Percentiles rank a stretch among this genome's conserved stretches.
These are phyloP conservation scores for Slavum lentiscoides DNA, from an alignment of 2,888 invertebrate species.

Conservation along the genomic window DNA sequence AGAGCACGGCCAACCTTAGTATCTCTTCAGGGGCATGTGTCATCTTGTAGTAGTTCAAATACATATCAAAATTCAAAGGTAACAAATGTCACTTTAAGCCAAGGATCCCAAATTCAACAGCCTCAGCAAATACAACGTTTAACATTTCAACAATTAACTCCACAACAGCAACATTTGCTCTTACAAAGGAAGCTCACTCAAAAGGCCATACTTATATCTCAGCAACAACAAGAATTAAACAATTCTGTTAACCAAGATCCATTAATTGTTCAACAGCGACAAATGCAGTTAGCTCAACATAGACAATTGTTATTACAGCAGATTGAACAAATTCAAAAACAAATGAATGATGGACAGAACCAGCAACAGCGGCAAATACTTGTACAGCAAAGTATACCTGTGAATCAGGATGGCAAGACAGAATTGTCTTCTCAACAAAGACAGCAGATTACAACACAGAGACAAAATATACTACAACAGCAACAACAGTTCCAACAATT, in stretches of 20 bases:
- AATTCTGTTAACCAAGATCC: constrained; percentile 54
- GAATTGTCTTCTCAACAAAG: constrained; percentile 54
- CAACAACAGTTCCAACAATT: constrained; percentile 55
- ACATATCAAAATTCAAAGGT: constrained; percentile 39
- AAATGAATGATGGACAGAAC: constrained; percentile 59
- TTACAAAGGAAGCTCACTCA: constrained; percentile 57
- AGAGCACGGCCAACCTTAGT: constrained; percentile 54
- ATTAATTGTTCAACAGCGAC: constrained; percentile 54
- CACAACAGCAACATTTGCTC: constrained; percentile 58
- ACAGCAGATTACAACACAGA: constrained; percentile 51
- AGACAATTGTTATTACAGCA: constrained; percentile 57
- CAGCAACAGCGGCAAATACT: constrained; percentile 58
- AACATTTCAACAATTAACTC: constrained; percentile 54
- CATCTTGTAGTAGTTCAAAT: constrained; percentile 47
- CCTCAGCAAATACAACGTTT: constrained; percentile 41
- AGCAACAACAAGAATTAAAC: constrained; percentile 55
- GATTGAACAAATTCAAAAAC: constrained; percentile 56
- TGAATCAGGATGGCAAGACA: constrained; percentile 46
- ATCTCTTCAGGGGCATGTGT: constrained; percentile 48
- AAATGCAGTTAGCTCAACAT: constrained; percentile 52
- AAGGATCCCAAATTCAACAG: constrained; percentile 47
- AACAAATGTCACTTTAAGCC: constrained; percentile 47
- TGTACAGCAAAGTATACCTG: constrained; percentile 53
- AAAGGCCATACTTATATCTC: constrained; percentile 55
- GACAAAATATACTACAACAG: constrained; percentile 55